Conservation (phyloP, 2,797 vertebrate species). For the Microchirus variegatus region DNA sequence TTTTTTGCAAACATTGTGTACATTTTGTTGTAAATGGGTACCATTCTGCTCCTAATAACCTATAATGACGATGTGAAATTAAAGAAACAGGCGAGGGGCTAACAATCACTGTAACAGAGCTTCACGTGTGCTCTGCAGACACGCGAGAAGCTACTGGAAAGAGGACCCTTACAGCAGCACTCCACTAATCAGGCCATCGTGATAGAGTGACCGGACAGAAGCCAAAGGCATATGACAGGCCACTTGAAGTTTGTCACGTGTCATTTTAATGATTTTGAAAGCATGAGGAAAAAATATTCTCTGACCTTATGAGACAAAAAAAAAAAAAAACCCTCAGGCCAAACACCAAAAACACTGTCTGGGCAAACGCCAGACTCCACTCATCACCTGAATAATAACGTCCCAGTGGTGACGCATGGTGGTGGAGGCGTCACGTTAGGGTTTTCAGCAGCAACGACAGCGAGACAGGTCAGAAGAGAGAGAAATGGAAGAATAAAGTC, state of each 20-base stretch:
- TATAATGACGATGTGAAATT: background rate
- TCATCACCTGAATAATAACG: no score
- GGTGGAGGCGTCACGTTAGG: no score
- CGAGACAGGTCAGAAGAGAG: no score
- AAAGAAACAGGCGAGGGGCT: background rate
- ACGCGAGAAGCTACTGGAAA: background rate
- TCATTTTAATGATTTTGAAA: background rate
- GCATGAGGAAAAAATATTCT: background rate
- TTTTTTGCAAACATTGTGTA: background rate
- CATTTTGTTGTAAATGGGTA: background rate
- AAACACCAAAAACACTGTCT: background rate
- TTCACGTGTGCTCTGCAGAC: background rate
- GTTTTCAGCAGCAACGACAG: no score
- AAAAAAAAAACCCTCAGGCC: background rate
- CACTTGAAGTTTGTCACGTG: background rate
- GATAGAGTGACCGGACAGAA: constrained; percentile 1
- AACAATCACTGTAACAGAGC: constrained; percentile 4
- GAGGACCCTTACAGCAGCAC: constrained; percentile 4
- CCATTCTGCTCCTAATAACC: background rate
- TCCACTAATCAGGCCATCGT: constrained; percentile 1
- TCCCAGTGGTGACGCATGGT: no score
- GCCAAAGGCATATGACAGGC: background rate
- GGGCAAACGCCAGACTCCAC: no score
- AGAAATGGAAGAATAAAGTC: no score
- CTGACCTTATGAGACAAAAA: background rate